Conservation (phyloP, 2,113 vertebrate genomes). For the Pimephales promelas region DNA sequence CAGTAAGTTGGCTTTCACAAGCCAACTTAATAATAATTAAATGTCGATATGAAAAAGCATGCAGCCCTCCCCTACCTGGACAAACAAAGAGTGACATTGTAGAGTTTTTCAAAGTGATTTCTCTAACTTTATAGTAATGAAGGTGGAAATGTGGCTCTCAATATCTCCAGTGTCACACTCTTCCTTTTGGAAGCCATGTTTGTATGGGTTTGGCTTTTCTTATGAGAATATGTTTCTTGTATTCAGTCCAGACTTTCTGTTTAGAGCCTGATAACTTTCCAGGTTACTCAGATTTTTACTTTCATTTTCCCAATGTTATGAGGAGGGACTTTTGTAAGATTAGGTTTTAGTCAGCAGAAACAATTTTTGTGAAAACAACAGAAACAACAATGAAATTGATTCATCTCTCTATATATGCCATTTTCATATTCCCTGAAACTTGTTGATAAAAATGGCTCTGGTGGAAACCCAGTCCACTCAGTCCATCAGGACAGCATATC, state of each 20-base stretch:
- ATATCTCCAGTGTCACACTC: neutral
- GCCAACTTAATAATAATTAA: neutral
- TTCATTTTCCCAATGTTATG: neutral
- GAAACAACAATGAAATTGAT: neutral
- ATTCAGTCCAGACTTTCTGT: neutral
- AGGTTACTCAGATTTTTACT: neutral
- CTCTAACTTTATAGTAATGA: neutral
- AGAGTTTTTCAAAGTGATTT: neutral
- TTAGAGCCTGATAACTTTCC: neutral
- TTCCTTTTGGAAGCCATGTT: neutral
- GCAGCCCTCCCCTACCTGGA: neutral
- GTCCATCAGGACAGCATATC: conserved; percentile 8
- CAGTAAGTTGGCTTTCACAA: too few relatives aligned
- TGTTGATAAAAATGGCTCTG: conserved; percentile 9
- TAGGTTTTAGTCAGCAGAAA: neutral
- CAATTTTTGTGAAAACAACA: too few relatives aligned
- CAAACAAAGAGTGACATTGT: neutral
- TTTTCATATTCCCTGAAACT: neutral
- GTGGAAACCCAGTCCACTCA: neutral
- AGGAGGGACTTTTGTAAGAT: neutral
- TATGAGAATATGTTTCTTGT: neutral
- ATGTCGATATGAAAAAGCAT: neutral
- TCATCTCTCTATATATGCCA: neutral
- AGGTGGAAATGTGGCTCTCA: neutral
- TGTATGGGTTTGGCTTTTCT: neutral